Base-by-base conservation (phyloP, 2,113 vertebrate species). In the Vicugna pacos region DNA sequence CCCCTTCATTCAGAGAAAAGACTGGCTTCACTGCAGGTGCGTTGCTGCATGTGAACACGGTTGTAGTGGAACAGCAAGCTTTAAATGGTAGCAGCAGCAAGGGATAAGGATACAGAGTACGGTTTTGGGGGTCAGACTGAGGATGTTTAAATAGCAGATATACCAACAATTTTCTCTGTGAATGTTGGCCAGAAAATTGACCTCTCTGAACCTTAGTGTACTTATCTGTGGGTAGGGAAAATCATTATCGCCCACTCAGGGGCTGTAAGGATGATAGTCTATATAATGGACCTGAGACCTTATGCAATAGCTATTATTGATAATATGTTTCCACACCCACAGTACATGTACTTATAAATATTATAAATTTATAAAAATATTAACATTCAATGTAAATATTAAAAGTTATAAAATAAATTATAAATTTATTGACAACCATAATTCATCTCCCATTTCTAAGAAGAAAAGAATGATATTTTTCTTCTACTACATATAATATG, bases 161-260 rank as follows among this genome's bases (percentile, higher is more conserved):
- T 83, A n/a, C 20, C 28, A 56, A n/a, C 48, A 48, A 75, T 85
- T 88, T 89, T 76, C 38, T 70, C 89, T 82, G 9, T 89, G 72
- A 52, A n/a, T 77, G 32, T 81, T 46, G 28, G 46, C 35, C 67
- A 88, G 70, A 88, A 93, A 91, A 80, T 14, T 94, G 85, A 94
- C 56, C n/a, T 69, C 48, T 89, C 54, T 69, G 50, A 92, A 26
- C 30, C 35, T 77, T 42, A 77, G 20, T 22, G 2, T 87, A 85
- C 8, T 62, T 89, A 87, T 38, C 52, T 64, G 46, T 90, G 42
- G 94, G 5, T 54, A 85, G 48, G 4, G 14, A 67, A 81, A 84
- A 91, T 75, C 58, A 35, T 65, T n/a, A 93, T 56, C 20, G 80
- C 19, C 30, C 3, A 35, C 50, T 77, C 8, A 73, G 7, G 93